Evolutionary conservation across 2,797 vertebrate species (phyloP).

Genomic region (Borostomias antarcticus): DNA sequence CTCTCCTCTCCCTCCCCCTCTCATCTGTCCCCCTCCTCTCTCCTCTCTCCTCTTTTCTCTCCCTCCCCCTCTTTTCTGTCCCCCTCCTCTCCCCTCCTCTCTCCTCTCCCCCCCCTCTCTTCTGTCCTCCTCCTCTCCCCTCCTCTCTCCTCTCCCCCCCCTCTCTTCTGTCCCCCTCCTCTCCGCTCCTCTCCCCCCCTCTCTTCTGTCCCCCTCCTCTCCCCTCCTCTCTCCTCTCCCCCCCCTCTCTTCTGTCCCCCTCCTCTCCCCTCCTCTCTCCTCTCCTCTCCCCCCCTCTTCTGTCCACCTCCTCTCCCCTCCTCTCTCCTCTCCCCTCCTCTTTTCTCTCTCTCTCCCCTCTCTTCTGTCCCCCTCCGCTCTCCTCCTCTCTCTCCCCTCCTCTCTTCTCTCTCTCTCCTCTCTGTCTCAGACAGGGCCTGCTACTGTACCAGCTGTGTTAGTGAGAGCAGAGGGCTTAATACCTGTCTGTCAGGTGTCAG

Average conservation of each 20-base stretch:
- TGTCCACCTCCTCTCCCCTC: not conserved
- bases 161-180: not conserved
- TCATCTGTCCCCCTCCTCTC: too few relatives aligned
- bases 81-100: not conserved
- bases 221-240: not conserved
- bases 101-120: not conserved
- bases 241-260: not conserved
- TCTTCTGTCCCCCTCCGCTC: too few relatives aligned
- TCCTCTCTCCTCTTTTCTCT: not conserved
- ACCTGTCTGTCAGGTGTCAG: constrained; percentile 42
- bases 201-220: too few relatives aligned
- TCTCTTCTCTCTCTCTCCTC: not conserved
- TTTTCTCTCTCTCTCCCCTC: not conserved
- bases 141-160: not conserved
- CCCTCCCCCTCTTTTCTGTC: not conserved
- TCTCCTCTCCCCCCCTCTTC: not conserved
- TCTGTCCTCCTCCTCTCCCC: not conserved
- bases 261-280: too few relatives aligned
- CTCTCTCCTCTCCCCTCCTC: too few relatives aligned
- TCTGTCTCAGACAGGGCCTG: constrained; percentile 2
- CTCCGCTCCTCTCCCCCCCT: not conserved
- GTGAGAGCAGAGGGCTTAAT: constrained; percentile 29
- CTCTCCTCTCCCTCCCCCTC: too few relatives aligned
- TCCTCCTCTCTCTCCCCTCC: not conserved
- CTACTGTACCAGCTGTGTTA: constrained; percentile 43